Evolutionary conservation across 2,888 invertebrate species (phyloP).

Genomic region (Alviniconcha strummeri): DNA sequence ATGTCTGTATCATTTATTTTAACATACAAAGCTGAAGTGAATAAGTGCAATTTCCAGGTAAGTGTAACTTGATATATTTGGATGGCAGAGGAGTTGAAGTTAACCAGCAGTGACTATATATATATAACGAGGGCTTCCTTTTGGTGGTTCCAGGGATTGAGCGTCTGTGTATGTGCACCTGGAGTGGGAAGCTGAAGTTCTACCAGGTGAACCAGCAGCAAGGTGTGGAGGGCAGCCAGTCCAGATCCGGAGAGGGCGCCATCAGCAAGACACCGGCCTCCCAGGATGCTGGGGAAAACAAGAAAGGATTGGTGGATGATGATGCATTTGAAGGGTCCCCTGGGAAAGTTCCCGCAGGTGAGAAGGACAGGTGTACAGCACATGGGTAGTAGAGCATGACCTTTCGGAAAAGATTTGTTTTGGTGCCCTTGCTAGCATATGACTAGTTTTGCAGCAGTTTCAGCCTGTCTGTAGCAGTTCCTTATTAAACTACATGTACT

Average conservation of each 20-base stretch:
- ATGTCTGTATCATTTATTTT: neutral
- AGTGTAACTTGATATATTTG: too few relatives aligned
- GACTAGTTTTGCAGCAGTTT: too few relatives aligned
- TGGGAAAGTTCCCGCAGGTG: constrained; percentile 28
- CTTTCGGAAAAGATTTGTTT: too few relatives aligned
- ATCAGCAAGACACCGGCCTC: neutral
- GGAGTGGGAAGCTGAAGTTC: constrained; percentile 87
- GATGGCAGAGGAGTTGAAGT: too few relatives aligned
- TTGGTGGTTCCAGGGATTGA: constrained; percentile 80
- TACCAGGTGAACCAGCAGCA: constrained; percentile 62
- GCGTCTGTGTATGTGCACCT: constrained; percentile 88
- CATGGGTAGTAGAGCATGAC: neutral
- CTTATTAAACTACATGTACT: too few relatives aligned
- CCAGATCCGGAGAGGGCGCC: neutral
- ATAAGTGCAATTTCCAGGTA: too few relatives aligned
- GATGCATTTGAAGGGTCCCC: constrained; percentile 16
- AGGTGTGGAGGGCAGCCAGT: constrained; percentile 19
- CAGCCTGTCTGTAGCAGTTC: too few relatives aligned
- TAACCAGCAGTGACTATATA: too few relatives aligned
- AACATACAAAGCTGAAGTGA: too few relatives aligned
- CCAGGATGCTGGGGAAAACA: constrained; percentile 17
- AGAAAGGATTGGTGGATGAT: constrained; percentile 37
- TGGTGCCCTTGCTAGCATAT: too few relatives aligned
- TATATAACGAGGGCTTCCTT: neutral
- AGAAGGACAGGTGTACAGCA: neutral